Base-by-base conservation (phyloP, 2,888 invertebrate species). In the Frankliniella fusca region DNA sequence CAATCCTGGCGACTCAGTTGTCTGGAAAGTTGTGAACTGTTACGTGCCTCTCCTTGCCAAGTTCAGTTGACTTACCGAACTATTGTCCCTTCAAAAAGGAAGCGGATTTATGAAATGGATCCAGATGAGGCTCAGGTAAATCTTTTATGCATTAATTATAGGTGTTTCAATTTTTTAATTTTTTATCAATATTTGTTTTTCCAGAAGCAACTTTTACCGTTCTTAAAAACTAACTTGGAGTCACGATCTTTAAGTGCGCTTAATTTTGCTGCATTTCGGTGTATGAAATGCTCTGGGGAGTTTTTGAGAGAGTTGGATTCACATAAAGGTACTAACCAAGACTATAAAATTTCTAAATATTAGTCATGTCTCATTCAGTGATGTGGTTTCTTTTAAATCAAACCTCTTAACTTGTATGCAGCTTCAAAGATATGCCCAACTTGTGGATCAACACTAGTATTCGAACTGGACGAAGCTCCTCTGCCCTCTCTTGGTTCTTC, bases 221-320 rank as follows among this genome's bases (percentile, higher is more conserved):
- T 27, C 27, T 76, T 76, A 27, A 76, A 76, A 76, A 27, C 70
- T 12, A 76, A 27, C 70, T 27, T 85, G 70, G 85, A 86, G 49
- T 83, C 84, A 20, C 83, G 85, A 81, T 84, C 85, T 80, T 81
- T 85, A 15, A 88, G 85, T 54, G 89, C 89, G 85, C 88, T 90
- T 87, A 90, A 90, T 83, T 89, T 90, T 85, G 88, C 87, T 48
- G 86, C 89, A 5, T 91, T 90, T 86, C 88, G 88, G 84, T 93
- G 93, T 86, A 90, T 93, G 86, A 92, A 91, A 86, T 93, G 93
- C 85, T 89, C 90, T 5, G 89, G 91, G 15, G 90, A 91, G 84
- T 93, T 93, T 86, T 90, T 90, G 2, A 89, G 89, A 83, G 91
- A 92, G 84, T 87, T 85, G 3, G 87, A 88, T 79, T 86, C 86